Base-by-base conservation (phyloP, 2,113 vertebrate genomes). In the Pachyramphus minor region DNA sequence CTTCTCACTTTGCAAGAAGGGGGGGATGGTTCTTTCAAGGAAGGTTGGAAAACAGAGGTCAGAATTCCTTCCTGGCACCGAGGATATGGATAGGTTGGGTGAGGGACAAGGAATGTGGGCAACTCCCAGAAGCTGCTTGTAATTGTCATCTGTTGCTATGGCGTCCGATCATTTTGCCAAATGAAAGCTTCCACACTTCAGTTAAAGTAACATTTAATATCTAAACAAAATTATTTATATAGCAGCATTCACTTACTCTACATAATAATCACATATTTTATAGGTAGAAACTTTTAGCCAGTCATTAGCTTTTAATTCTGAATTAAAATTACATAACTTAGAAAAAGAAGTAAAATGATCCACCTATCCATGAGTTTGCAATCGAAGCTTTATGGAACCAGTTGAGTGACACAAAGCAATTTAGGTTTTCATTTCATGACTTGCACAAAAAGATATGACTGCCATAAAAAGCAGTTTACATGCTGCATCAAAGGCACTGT, bases 71-170 rank as follows among this genome's bases (percentile, higher is more conserved):
- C 45, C 55, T 20, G 80, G 79, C 63, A 58, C 59, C 16, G 24
- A 1, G 8, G 76, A 74, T 30, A 66, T 19, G n/a, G 80, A 45
- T 5, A 49, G 58, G 45, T 33, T 66, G 39, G 25, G 25, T 24
- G 17, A n/a, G 17, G 44, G 42, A 87, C 37, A 49, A 62, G n/a
- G 37, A 83, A 85, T 15, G 79, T 6, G 50, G 63, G 64, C 90
- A 96, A 11, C 59, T 47, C 67, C 84, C 3, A 0, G 45, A 62
- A 91, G 75, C 53, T 77, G 73, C 62, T 16, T 62, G 47, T 31
- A 64, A 52, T 74, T 83, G 67, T 62, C 55, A 80, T 59, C 72
- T 59, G 91, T 93, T 96, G 92, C 92, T 89, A 86, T 88, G 68
- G 72, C 59, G 93, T 67, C 75, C 30, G 13, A 71, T 86, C 22